phyloP scores from a whole-genome alignment of 2,888 invertebrate genomes.

The Chrysotoxum bicinctum region DNA sequence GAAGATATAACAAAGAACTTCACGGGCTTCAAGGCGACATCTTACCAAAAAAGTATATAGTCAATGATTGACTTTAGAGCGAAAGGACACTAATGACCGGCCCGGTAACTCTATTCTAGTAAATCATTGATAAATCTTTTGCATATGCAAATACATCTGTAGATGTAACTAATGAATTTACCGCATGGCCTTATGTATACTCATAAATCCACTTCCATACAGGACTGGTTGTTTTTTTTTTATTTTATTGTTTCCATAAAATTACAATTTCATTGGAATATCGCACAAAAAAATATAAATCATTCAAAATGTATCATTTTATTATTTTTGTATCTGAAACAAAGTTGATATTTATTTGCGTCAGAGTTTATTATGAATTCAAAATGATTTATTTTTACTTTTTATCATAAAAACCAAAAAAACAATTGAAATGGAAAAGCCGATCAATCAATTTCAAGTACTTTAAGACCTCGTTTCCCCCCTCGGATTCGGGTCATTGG shows the following conservation, averaged over 20 bases:
- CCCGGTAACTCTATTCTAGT: too few species aligned
- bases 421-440: conserved; percentile 10
- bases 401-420: background rate
- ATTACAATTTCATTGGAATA: background rate
- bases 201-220: background rate
- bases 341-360: conserved; percentile 3
- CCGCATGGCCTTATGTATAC: too few species aligned
- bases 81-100: too few species aligned
- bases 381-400: background rate
- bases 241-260: background rate
- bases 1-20: too few species aligned
- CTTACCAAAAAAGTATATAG: too few species aligned
- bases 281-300: background rate
- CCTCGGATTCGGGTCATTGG: background rate
- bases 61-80: too few species aligned
- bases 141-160: too few species aligned
- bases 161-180: too few species aligned
- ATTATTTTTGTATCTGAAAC: background rate
- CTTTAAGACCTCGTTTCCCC: too few species aligned
- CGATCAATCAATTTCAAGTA: conserved; percentile 7
- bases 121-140: too few species aligned
- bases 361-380: background rate
- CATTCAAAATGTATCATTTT: background rate
- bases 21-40: too few species aligned
- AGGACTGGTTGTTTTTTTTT: background rate